Evolutionary conservation across 2,113 vertebrate species (phyloP), one percentile per base, ranked within the genome.

Genomic region (Caranx melampygus): DNA sequence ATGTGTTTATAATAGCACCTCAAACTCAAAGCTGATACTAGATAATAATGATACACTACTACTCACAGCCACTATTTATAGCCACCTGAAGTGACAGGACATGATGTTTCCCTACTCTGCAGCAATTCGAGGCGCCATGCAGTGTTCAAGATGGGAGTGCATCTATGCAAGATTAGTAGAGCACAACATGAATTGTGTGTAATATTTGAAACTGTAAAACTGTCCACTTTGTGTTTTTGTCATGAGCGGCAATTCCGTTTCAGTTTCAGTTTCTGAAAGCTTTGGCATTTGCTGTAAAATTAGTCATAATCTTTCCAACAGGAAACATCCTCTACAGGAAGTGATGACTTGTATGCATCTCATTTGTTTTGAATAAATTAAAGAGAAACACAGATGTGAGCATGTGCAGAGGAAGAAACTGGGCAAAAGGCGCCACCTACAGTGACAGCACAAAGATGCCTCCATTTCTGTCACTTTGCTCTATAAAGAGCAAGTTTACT

Each of bases 11-110:
- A n/a, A n/a, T n/a, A n/a, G n/a, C n/a, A n/a, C 11, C 8, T 42
- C 42, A 42, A 10, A 11, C 6, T 11, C 6, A 42, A 10, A 10
- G 12, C 44, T 45, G 44, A 45, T 13, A 45, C 7, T 45, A 14
- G 12, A 2, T 45, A 13, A 45, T 13, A 45, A 3, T 45, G 14
- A 13, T 45, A 26, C 26, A 26, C 26, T 26, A 26, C 26, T 26
- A 26, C 26, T 26, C 67, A 40, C 20, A 2, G 16, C 1, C 21
- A 4, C 84, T 84, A 84, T 79, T 89, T 84, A 86, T 81, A 89
- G 75, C 49, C 13, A 1, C 49, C 26, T 18, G n/a, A 87, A 88
- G 82, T 72, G 83, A 88, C 77, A 83, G 73, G 74, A 83, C 83
- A 52, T 62, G 66, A 72, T 10, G n/a, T 58, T 71, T 45, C 47